Base-by-base conservation (phyloP, 2,888 invertebrate species). In the Copidosoma aretas region DNA sequence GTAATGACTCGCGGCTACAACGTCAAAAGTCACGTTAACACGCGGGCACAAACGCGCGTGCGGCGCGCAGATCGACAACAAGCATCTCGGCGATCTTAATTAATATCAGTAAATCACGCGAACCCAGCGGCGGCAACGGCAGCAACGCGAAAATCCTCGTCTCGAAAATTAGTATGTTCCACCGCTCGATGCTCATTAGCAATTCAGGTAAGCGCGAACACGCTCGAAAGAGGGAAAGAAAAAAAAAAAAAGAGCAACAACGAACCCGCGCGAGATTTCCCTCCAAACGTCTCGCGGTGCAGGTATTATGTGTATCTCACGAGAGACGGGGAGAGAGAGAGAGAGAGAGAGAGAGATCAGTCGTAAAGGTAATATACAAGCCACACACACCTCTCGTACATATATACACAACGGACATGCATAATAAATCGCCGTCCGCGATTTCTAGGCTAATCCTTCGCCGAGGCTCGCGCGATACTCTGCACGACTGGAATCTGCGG, bases 401-500 rank as follows among this genome's bases (percentile, higher is more conserved):
- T 59, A 59, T 53, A 59, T 65, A 19, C 19, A 24, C 41, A 56
- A 19, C 32, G 8, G 32, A 32, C 32, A 32, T 32, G 32, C 32
- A 32, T 32, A 32, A 32, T 32, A 32, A 32, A 32, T 32, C 32
- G 32, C 32, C 32, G 32, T 32, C 32, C 52, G 51, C 19, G 52
- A 57, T 65, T 64, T 65, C 59, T 65, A 59, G 64, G 64, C 59
- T 57, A 49, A 64, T 22, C 43, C 52, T 60, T 60, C 59, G 41
- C 21, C 52, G 62, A 43, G 68, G 54, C 39, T n/a, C 32, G 65
- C 59, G 39, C n/a, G 15, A n/a, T 56, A 24, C 43, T n/a, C 32
- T n/a, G 43, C 57, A 19, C 19, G 43, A 52, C 41, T 25, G 66
- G 57, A 61, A 67, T 67, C 57, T 24, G 25, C 49, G 56, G 49